phyloP scores from a whole-genome alignment of 2,113 vertebrate species.

The Daboia siamensis region DNA sequence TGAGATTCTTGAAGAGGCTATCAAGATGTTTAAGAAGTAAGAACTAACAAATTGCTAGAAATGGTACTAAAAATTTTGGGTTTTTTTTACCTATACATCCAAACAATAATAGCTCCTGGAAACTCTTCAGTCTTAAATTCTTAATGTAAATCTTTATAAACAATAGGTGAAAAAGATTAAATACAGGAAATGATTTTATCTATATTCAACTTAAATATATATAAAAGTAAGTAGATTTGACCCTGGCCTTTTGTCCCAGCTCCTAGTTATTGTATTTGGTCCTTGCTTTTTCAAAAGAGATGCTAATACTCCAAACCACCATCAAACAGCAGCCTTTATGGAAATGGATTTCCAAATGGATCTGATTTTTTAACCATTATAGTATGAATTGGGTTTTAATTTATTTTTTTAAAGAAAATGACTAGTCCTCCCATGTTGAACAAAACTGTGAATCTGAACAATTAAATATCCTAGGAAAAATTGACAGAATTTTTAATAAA shows the following conservation, averaged over 20 bases:
- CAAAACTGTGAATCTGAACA: not conserved
- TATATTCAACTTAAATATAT: not conserved
- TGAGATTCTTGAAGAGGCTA: slow-evolving; percentile 87
- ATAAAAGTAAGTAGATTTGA: not conserved
- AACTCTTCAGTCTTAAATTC: not conserved
- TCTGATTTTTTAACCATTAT: not conserved
- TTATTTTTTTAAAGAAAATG: not conserved
- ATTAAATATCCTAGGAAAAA: not conserved
- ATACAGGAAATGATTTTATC: not conserved
- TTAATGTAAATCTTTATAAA: not conserved
- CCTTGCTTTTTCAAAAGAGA: not conserved
- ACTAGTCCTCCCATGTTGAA: not conserved
- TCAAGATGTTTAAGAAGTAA: slow-evolving; percentile 85
- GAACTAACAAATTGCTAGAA: not conserved
- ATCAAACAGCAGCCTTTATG: not conserved
- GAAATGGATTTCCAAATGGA: not conserved
- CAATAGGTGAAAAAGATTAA: not conserved
- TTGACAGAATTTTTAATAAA: not conserved
- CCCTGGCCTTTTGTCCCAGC: not conserved
- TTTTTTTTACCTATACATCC: not conserved
- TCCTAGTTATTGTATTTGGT: not conserved
- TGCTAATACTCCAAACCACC: not conserved
- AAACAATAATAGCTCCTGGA: not conserved
- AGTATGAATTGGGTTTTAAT: not conserved
- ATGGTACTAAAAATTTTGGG: not conserved